Conservation (phyloP, 1,140 invertebrate genomes). For the Caligus rogercresseyi region DNA sequence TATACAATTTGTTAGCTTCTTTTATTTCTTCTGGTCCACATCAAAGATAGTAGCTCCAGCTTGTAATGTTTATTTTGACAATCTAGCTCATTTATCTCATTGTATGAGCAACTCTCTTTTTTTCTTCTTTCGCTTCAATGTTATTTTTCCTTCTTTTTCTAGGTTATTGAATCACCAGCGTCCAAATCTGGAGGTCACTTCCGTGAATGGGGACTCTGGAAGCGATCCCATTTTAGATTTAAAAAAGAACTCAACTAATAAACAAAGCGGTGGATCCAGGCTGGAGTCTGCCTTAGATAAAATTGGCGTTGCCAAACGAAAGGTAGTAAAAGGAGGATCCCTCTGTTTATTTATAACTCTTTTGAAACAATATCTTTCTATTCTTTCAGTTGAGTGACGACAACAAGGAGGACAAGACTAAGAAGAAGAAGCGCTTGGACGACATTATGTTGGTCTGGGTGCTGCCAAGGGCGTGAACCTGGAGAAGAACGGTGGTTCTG, state of each 20-base stretch:
- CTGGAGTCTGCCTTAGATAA: conserved; percentile 18
- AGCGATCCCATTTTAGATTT: not conserved
- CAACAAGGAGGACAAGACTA: conserved; percentile 16
- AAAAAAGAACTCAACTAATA: not conserved
- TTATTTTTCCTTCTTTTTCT: not conserved
- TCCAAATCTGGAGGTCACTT: conserved; percentile 5
- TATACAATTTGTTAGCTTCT: no score
- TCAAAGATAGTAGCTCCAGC: no score
- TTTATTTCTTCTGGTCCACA: no score
- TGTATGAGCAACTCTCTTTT: no score
- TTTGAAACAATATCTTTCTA: not conserved
- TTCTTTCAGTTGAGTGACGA: conserved; percentile 12
- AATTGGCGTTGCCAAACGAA: conserved; percentile 17
- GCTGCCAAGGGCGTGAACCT: conserved; percentile 15
- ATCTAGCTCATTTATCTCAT: no score
- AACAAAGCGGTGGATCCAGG: conserved; percentile 19
- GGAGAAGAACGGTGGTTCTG: conserved; percentile 13
- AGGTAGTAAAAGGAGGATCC: not conserved
- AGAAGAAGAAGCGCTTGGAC: conserved; percentile 20
- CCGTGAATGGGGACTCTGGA: not conserved
- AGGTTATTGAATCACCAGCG: not conserved
- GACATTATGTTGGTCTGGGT: conserved; percentile 17
- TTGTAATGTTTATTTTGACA: no score
- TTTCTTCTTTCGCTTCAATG: no score
- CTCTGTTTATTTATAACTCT: not conserved